Evolutionary conservation across 2,797 vertebrate species (phyloP).

Genomic region (Dendrocincla tyrannina): DNA sequence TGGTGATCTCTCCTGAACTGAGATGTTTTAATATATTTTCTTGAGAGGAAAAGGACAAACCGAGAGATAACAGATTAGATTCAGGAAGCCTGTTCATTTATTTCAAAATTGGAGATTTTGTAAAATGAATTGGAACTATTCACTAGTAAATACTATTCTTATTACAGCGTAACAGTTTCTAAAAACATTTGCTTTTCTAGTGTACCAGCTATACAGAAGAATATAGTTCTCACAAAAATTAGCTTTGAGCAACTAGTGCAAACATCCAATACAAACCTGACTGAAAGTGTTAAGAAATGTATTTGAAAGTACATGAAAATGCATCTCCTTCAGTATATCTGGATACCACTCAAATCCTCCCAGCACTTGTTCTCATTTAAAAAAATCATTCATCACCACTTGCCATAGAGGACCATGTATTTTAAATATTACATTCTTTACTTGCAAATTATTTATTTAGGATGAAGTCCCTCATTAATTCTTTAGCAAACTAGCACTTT

Average conservation of each 20-base stretch:
- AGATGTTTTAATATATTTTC: neutral
- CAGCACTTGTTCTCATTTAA: neutral
- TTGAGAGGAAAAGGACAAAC: neutral
- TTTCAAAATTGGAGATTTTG: conserved; percentile 61
- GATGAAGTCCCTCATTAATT: neutral
- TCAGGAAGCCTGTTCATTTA: conserved; percentile 59
- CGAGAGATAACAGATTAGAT: conserved; percentile 5
- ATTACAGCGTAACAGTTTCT: conserved; percentile 30
- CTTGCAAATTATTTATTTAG: neutral
- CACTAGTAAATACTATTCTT: conserved; percentile 40
- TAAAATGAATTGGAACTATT: conserved; percentile 61
- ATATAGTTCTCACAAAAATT: conserved; percentile 37
- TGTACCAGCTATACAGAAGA: conserved; percentile 49
- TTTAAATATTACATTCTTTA: conserved; percentile 1
- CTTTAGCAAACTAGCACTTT: neutral
- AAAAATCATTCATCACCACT: neutral
- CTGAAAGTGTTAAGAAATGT: conserved; percentile 35
- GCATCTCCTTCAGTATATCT: neutral
- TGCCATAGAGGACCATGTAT: neutral
- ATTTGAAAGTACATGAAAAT: conserved; percentile 7
- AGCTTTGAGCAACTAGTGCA: conserved; percentile 49
- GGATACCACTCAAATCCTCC: neutral
- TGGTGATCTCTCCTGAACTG: neutral
- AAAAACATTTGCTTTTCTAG: conserved; percentile 14
- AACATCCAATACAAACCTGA: conserved; percentile 33